Evolutionary conservation across 2,113 vertebrate species (phyloP).

Genomic region (Syrrhaptes paradoxus): DNA sequence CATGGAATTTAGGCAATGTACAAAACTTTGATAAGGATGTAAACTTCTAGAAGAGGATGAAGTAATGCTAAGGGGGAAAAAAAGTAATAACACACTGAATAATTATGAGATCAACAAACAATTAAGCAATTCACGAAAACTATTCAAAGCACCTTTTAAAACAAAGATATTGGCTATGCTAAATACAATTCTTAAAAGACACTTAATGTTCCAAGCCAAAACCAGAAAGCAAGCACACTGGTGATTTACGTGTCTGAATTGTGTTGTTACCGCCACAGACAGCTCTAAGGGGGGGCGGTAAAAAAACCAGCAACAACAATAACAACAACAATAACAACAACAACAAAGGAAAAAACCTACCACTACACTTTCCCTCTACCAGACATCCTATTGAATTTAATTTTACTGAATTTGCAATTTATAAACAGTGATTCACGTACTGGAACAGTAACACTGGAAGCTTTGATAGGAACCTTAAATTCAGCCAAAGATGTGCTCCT

Average conservation of each 20-base stretch:
- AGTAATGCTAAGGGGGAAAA: neutral
- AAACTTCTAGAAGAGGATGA: neutral
- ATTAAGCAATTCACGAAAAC: neutral
- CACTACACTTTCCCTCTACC: neutral
- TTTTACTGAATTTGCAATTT: neutral
- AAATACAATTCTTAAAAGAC: neutral
- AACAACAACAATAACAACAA: too few species aligned
- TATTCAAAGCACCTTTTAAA: neutral
- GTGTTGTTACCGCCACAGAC: neutral
- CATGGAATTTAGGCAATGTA: neutral
- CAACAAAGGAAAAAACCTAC: neutral
- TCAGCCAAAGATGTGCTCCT: neutral
- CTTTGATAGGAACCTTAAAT: neutral
- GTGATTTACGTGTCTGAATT: neutral
- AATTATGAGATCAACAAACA: neutral
- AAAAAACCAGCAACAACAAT: too few species aligned
- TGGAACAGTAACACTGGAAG: neutral
- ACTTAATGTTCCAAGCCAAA: neutral
- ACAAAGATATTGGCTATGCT: neutral
- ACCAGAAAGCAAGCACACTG: neutral
- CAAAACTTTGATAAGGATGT: neutral
- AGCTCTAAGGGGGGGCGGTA: too few species aligned
- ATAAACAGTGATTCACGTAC: neutral
- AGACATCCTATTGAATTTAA: neutral
- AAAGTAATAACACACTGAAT: neutral